Percentiles rank a stretch among this genome's conserved stretches.
These are phyloP conservation scores for Pelvicachromis taeniatus DNA, from an alignment of 2,113 vertebrate genomes.

Conservation along the genomic window DNA sequence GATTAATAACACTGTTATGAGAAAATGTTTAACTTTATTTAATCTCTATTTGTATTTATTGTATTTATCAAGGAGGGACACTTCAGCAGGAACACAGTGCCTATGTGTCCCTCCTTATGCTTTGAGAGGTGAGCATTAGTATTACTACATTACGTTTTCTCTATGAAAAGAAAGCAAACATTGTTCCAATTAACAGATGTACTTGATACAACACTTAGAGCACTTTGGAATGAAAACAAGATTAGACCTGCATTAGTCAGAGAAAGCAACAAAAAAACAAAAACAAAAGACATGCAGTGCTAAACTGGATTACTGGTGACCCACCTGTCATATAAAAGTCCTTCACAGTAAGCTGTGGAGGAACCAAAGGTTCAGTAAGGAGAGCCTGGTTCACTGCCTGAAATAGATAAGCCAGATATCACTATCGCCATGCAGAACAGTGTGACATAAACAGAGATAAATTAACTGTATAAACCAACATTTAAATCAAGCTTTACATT, in stretches of 20 bases:
- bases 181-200: background rate
- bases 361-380: constrained; percentile 83
- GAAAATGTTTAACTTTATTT: background rate
- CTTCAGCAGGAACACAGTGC: background rate
- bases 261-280: background rate
- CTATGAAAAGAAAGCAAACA: background rate
- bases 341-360: constrained; percentile 88
- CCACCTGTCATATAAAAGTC: constrained; percentile 96
- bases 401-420: constrained; percentile 24
- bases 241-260: background rate
- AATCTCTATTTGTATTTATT: background rate
- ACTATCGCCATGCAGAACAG: background rate
- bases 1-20: background rate
- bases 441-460: background rate
- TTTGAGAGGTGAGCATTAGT: background rate
- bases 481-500: background rate
- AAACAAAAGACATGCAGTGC: background rate
- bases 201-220: background rate
- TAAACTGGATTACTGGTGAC: background rate
- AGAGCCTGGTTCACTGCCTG: constrained; percentile 84
- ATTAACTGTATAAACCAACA: background rate
- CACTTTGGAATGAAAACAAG: background rate
- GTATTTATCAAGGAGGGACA: no score
- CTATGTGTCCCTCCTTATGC: background rate
- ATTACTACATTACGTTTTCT: background rate